Evolutionary conservation across 2,113 vertebrate genomes (phyloP), one percentile per base, ranked within the genome.

Genomic region (Prietella phreatophila): DNA sequence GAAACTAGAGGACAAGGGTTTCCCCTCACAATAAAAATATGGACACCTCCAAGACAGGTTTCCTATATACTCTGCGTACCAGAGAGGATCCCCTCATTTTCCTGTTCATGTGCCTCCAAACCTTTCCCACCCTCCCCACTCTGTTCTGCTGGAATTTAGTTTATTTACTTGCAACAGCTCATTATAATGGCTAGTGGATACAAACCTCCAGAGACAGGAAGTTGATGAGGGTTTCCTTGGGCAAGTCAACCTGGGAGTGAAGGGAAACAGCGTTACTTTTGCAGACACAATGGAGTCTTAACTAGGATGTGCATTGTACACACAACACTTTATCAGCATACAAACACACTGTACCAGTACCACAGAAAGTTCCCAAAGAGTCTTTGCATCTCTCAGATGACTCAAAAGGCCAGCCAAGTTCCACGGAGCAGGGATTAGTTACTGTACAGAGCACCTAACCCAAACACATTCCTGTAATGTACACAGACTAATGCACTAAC

Each of bases 191-290:
- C 75, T 60, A 85, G 53, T 39, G 30, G 71, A 79, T 87, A 94
- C 97, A 89, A 92, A 99, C 98, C 97, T 99, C 97, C 91, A 99
- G 91, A 30, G 96, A 96, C 91, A 99, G 94, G 94, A 99, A 98
- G 93, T 97, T 96, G 94, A 97, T 93, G 93, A 99, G 92, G 0
- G 96, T 97, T 96, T 98, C 97, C 96, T 97, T 99, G 89, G 96
- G 95, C 86, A 99, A 93, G 94, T 99, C 97, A 89, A 99, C 97
- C 98, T 99, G 93, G 1, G 81, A 85, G 83, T 92, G 7, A 42
- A 90, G 2, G 88, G 85, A 50, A 88, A 87, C 80, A 89, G 76
- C 80, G 22, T 87, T 78, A 73, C 17, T 27, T 10, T 60, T 10
- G 7, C 78, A 89, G 83, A 89, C 76, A 93, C 91, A 93, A 93